These are phyloP conservation scores for Musca domestica DNA, from an alignment of 1,140 invertebrate species.

Conservation along the genomic window DNA sequence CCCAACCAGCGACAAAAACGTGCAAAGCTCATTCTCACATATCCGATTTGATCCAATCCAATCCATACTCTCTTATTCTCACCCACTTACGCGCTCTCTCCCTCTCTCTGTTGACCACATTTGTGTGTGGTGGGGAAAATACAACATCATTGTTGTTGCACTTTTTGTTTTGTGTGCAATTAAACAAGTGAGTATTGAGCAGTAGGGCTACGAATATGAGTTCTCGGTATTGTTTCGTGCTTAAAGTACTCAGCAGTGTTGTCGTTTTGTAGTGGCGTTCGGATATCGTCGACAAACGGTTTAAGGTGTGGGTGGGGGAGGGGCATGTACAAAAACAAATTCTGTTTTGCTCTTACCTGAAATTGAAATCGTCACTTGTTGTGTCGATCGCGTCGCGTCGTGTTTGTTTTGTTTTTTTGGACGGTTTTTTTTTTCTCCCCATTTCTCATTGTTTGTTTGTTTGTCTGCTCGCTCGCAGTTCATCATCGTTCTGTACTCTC, in stretches of 20 bases:
- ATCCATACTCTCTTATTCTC: background rate
- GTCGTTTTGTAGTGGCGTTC: no score
- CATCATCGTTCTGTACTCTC: background rate
- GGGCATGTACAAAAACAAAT: background rate
- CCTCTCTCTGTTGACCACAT: no score
- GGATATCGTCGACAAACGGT: no score
- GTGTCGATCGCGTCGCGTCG: conserved; percentile 13
- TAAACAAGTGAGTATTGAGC: no score
- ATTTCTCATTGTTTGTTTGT: conserved; percentile 11
- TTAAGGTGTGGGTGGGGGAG: background rate
- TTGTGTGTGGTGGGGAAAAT: no score
- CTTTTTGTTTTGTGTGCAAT: no score
- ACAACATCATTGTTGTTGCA: no score
- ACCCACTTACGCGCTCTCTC: no score
- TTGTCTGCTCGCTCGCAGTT: background rate
- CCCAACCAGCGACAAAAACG: conserved; percentile 5
- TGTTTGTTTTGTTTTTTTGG: conserved; percentile 12
- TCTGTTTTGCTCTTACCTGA: conserved; percentile 17
- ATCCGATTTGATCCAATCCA: conserved; percentile 4
- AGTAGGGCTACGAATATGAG: no score
- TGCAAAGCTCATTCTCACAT: conserved; percentile 19
- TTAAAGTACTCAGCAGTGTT: no score
- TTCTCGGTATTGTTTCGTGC: no score
- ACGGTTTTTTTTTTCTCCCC: background rate
- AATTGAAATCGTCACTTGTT: conserved; percentile 19